Conservation (phyloP, 2,888 invertebrate species). For the Nomada hirtipes region DNA sequence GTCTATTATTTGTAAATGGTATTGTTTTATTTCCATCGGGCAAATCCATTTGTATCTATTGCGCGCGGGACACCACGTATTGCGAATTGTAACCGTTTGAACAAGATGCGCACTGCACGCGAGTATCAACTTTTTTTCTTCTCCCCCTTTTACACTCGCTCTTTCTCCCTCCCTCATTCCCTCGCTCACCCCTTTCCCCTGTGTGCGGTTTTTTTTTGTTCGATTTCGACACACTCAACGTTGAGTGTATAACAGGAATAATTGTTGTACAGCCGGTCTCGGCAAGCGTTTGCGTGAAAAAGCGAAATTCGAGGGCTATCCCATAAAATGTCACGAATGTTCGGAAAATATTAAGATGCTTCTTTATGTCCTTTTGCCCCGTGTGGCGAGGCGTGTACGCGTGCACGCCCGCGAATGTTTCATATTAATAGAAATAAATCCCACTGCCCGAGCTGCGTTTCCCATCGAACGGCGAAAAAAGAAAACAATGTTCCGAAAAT, state of each 20-base stretch:
- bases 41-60: slow-evolving; percentile 60
- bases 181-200: background rate
- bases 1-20: slow-evolving; percentile 59
- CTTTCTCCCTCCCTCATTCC: no score
- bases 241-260: slow-evolving; percentile 57
- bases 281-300: slow-evolving; percentile 54
- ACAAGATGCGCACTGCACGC: slow-evolving; percentile 58
- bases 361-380: slow-evolving; percentile 37
- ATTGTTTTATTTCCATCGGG: slow-evolving; percentile 59
- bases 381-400: background rate
- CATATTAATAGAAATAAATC: slow-evolving; percentile 50
- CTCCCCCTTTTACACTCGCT: background rate
- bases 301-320: slow-evolving; percentile 47
- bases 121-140: slow-evolving; percentile 44
- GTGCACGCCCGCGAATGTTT: slow-evolving; percentile 4
- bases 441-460: slow-evolving; percentile 10
- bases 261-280: slow-evolving; percentile 61
- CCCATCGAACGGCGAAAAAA: slow-evolving; percentile 24
- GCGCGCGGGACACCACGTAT: slow-evolving; percentile 48
- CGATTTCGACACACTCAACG: slow-evolving; percentile 52
- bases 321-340: slow-evolving; percentile 55
- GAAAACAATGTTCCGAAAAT: slow-evolving; percentile 50
- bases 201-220: slow-evolving; percentile 11
- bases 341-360: slow-evolving; percentile 57
- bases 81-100: slow-evolving; percentile 61